Percentiles rank a stretch among this genome's conserved stretches.
These are phyloP conservation scores for Cydia strobilella DNA, from an alignment of 1,140 invertebrate species.

Conservation along the genomic window DNA sequence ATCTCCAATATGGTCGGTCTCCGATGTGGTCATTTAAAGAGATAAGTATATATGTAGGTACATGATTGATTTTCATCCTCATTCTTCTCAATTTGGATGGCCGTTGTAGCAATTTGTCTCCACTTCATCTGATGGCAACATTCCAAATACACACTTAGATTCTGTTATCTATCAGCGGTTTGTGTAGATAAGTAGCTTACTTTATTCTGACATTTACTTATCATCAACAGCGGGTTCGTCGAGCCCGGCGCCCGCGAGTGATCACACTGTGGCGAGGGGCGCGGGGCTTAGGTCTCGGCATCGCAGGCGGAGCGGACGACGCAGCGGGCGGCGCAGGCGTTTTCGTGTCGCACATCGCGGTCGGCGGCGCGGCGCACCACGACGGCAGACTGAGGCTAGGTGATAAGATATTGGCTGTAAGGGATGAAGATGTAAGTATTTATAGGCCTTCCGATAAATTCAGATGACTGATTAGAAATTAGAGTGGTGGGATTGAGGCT, in stretches of 20 bases:
- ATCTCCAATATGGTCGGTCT: too few species aligned
- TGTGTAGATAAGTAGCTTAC: background rate
- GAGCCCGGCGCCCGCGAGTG: constrained; percentile 69
- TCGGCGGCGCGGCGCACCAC: constrained; percentile 96
- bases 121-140: too few species aligned
- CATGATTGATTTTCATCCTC: too few species aligned
- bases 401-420: constrained; percentile 96
- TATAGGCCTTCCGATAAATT: background rate
- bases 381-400: constrained; percentile 96
- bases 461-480: too few species aligned
- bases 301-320: constrained; percentile 97
- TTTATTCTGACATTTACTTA: constrained; percentile 17
- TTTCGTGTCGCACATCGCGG: constrained; percentile 98
- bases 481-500: too few species aligned
- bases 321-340: constrained; percentile 98
- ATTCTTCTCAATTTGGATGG: too few species aligned
- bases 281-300: constrained; percentile 95
- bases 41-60: too few species aligned
- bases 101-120: too few species aligned
- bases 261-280: constrained; percentile 77
- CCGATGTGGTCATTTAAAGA: too few species aligned
- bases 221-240: constrained; percentile 63
- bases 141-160: too few species aligned
- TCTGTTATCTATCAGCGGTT: too few species aligned
- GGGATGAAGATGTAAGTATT: constrained; percentile 87